Conservation (phyloP, 2,797 vertebrate genomes). For the Sebastes nivosus region DNA sequence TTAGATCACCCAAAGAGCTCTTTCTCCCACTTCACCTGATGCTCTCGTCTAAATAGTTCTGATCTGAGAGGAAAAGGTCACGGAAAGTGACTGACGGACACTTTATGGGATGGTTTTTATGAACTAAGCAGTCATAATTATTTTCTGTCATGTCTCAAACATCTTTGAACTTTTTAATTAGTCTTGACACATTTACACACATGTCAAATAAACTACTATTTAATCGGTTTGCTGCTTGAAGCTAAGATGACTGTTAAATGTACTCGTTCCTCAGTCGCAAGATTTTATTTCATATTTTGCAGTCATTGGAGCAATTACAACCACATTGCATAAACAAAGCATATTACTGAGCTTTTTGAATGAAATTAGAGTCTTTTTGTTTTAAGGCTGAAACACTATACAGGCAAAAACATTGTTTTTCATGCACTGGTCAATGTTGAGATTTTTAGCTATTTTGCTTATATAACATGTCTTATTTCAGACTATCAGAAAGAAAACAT, state of each 20-base stretch:
- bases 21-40: constrained; percentile 29
- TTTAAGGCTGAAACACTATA: too few species aligned
- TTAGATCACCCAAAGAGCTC: constrained; percentile 58
- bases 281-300: neutral
- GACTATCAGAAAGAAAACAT: too few species aligned
- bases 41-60: constrained; percentile 5
- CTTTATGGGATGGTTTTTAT: neutral
- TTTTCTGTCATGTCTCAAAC: constrained; percentile 3
- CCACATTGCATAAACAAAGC: neutral
- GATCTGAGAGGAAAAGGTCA: neutral
- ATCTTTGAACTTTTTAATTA: neutral
- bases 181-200: neutral
- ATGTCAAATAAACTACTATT: neutral
- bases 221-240: neutral
- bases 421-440: too few species aligned
- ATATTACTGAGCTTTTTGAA: neutral
- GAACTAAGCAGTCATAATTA: neutral
- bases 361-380: neutral
- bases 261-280: neutral
- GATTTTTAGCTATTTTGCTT: too few species aligned
- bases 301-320: neutral
- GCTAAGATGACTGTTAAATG: neutral
- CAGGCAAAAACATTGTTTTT: too few species aligned
- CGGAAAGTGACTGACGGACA: neutral
- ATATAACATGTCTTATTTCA: too few species aligned